Conservation (phyloP, 2,113 vertebrate genomes). For the Oxyura jamaicensis region DNA sequence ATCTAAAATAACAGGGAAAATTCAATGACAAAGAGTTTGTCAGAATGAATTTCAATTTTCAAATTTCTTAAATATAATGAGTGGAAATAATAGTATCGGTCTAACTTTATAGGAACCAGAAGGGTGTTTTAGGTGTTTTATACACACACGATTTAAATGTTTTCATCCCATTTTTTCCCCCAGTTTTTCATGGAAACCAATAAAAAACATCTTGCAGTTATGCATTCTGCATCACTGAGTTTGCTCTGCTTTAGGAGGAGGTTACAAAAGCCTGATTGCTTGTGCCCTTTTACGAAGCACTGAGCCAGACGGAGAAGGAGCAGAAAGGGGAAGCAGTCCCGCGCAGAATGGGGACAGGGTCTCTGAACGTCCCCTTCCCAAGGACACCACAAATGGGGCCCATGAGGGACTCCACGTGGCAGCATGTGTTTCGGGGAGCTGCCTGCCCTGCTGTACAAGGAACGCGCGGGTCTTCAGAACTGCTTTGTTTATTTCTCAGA, state of each 20-base stretch:
- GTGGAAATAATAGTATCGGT: not conserved
- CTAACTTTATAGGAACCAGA: not conserved
- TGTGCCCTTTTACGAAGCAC: not conserved
- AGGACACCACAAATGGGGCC: accelerated
- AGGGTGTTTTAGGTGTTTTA: not conserved
- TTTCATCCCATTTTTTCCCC: too few species aligned
- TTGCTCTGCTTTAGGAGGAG: not conserved
- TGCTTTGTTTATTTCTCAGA: not conserved
- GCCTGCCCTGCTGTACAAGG: not conserved
- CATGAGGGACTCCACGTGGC: accelerated
- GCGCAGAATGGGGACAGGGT: too few species aligned
- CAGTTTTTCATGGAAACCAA: not conserved
- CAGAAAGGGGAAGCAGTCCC: too few species aligned
- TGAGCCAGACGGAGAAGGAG: not conserved
- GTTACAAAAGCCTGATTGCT: not conserved
- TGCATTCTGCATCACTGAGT: not conserved
- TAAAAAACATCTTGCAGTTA: not conserved
- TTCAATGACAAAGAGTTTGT: not conserved
- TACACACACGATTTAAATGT: not conserved
- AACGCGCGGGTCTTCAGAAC: not conserved
- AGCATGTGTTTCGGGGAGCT: not conserved
- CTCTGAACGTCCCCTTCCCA: not conserved
- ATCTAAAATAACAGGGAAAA: not conserved
- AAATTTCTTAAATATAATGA: not conserved
- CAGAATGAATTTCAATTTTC: not conserved